Percentiles rank a stretch among this genome's conserved stretches.
These are phyloP conservation scores for Nebria ingens DNA, from an alignment of 1,140 invertebrate species.

Conservation along the genomic window DNA sequence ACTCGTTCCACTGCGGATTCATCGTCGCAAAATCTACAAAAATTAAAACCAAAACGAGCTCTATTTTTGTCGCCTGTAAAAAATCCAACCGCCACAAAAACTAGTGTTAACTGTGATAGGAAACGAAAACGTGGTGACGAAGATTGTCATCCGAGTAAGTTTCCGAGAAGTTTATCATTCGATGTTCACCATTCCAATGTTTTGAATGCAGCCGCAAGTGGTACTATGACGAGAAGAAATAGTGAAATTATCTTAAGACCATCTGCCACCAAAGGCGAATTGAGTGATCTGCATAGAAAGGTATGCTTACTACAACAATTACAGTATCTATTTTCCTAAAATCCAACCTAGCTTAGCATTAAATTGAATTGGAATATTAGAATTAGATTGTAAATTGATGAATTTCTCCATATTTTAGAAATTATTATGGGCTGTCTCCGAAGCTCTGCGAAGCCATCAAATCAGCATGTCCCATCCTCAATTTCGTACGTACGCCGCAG, in stretches of 20 bases:
- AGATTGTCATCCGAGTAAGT: constrained; percentile 33
- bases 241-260: constrained; percentile 23
- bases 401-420: constrained; percentile 39
- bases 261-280: constrained; percentile 28
- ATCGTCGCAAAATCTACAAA: constrained; percentile 25
- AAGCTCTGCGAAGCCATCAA: constrained; percentile 50
- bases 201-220: background rate
- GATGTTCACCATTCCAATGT: constrained; percentile 3
- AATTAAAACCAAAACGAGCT: constrained; percentile 43
- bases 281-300: constrained; percentile 52
- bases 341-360: too few relatives aligned
- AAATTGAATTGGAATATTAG: too few relatives aligned
- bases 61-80: constrained; percentile 44
- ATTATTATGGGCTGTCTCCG: constrained; percentile 56
- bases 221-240: constrained; percentile 12
- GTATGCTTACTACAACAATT: constrained; percentile 30
- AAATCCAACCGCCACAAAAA: constrained; percentile 31
- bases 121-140: constrained; percentile 44
- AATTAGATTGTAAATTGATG: background rate
- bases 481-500: constrained; percentile 50
- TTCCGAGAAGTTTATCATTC: constrained; percentile 39
- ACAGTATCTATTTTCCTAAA: too few relatives aligned
- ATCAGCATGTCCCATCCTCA: constrained; percentile 48
- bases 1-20: constrained; percentile 24
- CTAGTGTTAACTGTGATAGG: background rate